These are phyloP conservation scores for Phaonia tiefii DNA, from an alignment of 2,888 invertebrate genomes.

Conservation along the genomic window DNA sequence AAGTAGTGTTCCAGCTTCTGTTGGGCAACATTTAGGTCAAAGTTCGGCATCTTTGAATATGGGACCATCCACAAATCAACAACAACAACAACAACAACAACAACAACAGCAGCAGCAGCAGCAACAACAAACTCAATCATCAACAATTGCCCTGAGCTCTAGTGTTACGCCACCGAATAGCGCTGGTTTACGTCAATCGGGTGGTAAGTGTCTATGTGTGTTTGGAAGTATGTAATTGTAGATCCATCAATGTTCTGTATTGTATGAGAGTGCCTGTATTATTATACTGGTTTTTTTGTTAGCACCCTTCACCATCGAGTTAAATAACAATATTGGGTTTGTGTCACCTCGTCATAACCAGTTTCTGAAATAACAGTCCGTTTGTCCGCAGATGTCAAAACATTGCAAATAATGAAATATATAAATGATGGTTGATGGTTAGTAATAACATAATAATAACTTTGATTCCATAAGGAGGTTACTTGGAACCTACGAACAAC, in stretches of 20 bases:
- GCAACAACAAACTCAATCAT: slow-evolving; percentile 69
- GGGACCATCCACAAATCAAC: slow-evolving; percentile 52
- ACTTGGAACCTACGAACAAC: too few relatives aligned
- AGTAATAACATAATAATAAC: too few relatives aligned
- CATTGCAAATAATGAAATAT: too few relatives aligned
- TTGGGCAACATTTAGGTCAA: slow-evolving; percentile 65
- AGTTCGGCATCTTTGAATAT: slow-evolving; percentile 64
- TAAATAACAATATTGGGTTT: too few relatives aligned
- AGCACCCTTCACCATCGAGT: too few relatives aligned
- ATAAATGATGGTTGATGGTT: too few relatives aligned
- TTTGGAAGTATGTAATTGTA: not conserved
- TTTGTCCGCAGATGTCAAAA: too few relatives aligned
- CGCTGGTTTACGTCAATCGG: slow-evolving; percentile 76
- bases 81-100: slow-evolving; percentile 72
- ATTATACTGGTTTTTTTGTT: slow-evolving; percentile 23
- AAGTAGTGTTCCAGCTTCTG: slow-evolving; percentile 73
- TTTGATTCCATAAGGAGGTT: too few relatives aligned
- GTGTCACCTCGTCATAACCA: too few relatives aligned
- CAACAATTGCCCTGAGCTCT: slow-evolving; percentile 71
- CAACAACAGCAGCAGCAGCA: slow-evolving; percentile 72
- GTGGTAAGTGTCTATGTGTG: slow-evolving; percentile 73
- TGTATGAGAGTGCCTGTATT: not conserved
- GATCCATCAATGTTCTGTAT: not conserved
- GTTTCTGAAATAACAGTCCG: too few relatives aligned
- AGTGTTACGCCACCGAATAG: slow-evolving; percentile 78